Conservation (phyloP, 2,797 vertebrate species). For the Simalia tracyae region DNA sequence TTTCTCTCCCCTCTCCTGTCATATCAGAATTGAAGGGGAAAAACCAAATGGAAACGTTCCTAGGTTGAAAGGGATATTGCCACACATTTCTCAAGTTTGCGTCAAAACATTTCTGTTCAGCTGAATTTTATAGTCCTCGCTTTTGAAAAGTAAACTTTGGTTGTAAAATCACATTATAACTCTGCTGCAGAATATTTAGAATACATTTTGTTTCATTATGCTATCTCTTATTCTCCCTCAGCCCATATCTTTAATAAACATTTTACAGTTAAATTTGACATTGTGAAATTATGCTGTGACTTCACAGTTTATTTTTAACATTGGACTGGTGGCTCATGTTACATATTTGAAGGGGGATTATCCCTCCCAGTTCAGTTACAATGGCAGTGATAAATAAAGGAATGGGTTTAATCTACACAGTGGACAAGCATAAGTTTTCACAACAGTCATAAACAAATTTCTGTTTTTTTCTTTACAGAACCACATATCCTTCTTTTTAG, state of each 20-base stretch:
- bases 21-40: background rate
- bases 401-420: background rate
- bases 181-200: background rate
- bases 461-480: constrained; percentile 71
- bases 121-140: background rate
- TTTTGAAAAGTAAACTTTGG: background rate
- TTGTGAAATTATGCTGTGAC: background rate
- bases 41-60: background rate
- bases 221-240: background rate
- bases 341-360: background rate
- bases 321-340: background rate
- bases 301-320: background rate
- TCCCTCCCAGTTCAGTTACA: background rate
- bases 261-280: background rate
- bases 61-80: no score
- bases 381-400: background rate
- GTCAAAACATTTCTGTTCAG: background rate
- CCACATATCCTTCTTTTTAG: constrained; percentile 88
- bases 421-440: background rate
- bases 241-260: background rate
- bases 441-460: background rate
- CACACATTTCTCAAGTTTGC: no score
- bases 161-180: background rate
- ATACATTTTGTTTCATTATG: background rate
- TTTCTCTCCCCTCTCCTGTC: background rate